Evolutionary conservation across 2,888 invertebrate species (phyloP), one percentile per base, ranked within the genome.

Genomic region (Cyclophora albipunctata): DNA sequence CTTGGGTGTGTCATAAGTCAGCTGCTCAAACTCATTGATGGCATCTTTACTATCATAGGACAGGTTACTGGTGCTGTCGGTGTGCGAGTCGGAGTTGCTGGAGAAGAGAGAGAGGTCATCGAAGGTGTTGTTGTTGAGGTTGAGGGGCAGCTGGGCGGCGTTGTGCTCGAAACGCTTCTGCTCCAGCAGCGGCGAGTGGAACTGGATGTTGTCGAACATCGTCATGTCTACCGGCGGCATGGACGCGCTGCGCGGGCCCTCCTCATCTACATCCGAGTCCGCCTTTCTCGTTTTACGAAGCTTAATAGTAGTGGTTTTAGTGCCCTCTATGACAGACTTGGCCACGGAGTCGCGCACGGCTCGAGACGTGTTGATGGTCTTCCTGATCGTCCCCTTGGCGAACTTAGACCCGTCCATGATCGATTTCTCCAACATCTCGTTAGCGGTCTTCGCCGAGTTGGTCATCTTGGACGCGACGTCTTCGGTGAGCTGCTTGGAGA

Each of bases 191-290:
- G 93, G 93, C 7, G 92, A 92, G 59, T 91, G 90, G 64, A 93
- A 93, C 55, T 90, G 90, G 55, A 93, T 91, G 45, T 90, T 90
- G 63, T 91, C 91, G 82, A 94, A 93, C 6, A 92, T 79, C 66
- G 89, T 86, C 4, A 90, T 84, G 64, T 91, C 90, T 42, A 82
- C 85, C 33, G 75, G 80, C 5, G 91, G 91, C 87, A 91, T 82
- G 0, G 91, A 91, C 1, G 89, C 84, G 69, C 90, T 90, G 54
- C 91, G 79, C 41, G 85, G 84, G 35, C 73, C 62, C 7, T 78
- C 73, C 5, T 50, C 55, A 34, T 70, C 68, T 42, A 71, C 71
- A 7, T 47, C 45, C 42, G 49, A 59, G 2, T 79, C 81, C 34
- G 54, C 35, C 61, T 76, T 86, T 55, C 73, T 84, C 2, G 71